A percentile compares a stretch with the other conserved stretches of the same genome.
Evolutionary conservation across 2,797 vertebrate genomes (phyloP).

Genomic region (Rhynchotus rufescens): DNA sequence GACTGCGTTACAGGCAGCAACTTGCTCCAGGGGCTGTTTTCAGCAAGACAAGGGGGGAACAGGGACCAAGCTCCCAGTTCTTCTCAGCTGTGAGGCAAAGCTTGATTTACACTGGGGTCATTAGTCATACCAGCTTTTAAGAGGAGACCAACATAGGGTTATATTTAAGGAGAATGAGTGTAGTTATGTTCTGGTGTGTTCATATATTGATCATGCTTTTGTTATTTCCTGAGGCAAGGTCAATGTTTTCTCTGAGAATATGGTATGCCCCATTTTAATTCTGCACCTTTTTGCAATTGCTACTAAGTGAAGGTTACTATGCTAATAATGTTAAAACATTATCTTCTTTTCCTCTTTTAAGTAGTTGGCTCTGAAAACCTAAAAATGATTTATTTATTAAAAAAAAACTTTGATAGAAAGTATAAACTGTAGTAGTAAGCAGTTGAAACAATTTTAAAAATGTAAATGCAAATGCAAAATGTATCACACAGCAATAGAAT

Average conservation of each 20-base stretch:
- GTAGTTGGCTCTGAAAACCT: neutral
- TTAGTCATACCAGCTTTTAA: neutral
- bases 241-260: neutral
- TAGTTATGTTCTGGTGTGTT: neutral
- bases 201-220: neutral
- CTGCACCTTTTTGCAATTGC: neutral
- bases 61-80: neutral
- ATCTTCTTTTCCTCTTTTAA: accelerated
- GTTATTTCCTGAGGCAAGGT: neutral
- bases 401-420: neutral
- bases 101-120: neutral
- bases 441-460: neutral
- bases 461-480: neutral
- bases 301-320: neutral
- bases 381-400: neutral
- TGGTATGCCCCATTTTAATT: neutral
- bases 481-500: neutral
- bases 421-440: neutral
- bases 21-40: neutral
- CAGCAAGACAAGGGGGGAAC: neutral
- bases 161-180: neutral
- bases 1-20: neutral
- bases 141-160: neutral
- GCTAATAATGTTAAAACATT: neutral
- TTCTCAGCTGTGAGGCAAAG: neutral